phyloP scores from a whole-genome alignment of 1,140 invertebrate species.

The Campodea augens region DNA sequence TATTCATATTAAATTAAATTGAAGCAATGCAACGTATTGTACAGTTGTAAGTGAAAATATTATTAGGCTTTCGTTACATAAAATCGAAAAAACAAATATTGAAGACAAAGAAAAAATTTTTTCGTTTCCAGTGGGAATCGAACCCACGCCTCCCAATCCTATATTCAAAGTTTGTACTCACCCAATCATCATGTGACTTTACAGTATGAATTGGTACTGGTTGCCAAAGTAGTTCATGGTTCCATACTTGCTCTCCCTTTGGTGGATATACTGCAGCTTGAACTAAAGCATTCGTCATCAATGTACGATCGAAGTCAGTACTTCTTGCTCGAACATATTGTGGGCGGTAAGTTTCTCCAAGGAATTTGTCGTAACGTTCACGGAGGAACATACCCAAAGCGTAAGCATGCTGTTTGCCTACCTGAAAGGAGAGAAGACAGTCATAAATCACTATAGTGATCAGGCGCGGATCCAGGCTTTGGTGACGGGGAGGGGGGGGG shows the following conservation, averaged over 20 bases:
- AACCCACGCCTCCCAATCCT: no score
- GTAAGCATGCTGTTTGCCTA: conserved; percentile 55
- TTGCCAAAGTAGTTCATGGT: conserved; percentile 54
- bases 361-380: conserved; percentile 41
- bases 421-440: conserved; percentile 28
- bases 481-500: no score
- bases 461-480: no score
- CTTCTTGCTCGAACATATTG: conserved; percentile 48
- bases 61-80: no score
- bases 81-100: no score
- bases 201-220: conserved; percentile 67
- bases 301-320: conserved; percentile 57
- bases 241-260: conserved; percentile 42
- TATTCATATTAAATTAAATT: conserved; percentile 7
- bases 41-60: no score
- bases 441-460: no score
- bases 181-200: conserved; percentile 43
- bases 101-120: no score
- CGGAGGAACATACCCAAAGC: conserved; percentile 51
- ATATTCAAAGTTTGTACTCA: conserved; percentile 28
- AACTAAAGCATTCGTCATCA: conserved; percentile 66
- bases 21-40: no score
- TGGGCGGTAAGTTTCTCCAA: conserved; percentile 36
- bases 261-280: conserved; percentile 69
- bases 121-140: no score